A percentile compares a stretch with the other conserved stretches of the same genome.
Evolutionary conservation across 2,797 vertebrate genomes (phyloP).

Genomic region (Cossypha heuglini): DNA sequence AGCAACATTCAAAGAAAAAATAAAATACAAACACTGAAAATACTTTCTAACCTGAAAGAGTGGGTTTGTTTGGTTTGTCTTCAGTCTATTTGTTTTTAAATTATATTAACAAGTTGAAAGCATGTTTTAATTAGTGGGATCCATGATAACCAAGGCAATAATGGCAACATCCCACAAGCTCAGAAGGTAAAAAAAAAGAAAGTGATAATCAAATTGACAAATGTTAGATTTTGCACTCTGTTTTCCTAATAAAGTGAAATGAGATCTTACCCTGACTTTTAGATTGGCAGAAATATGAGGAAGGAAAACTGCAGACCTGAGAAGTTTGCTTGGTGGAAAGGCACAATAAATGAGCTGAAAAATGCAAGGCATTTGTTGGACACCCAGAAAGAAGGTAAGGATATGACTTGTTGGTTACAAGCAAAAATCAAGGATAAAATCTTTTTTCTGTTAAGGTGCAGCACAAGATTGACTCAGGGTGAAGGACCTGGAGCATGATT

Average conservation of each 20-base stretch:
- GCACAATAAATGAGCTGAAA: not conserved
- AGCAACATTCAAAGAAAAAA: slow-evolving; percentile 43
- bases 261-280: not conserved
- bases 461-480: not conserved
- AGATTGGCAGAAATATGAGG: not conserved
- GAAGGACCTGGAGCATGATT: not conserved
- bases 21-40: slow-evolving; percentile 10
- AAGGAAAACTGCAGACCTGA: not conserved
- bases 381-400: not conserved
- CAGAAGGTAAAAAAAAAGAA: not conserved
- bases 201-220: not conserved
- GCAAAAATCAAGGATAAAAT: not conserved
- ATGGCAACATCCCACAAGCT: not conserved
- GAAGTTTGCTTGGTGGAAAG: not conserved
- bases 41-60: not conserved
- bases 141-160: not conserved
- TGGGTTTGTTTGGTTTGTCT: not conserved
- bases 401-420: not conserved
- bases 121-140: not conserved
- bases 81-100: not conserved
- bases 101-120: not conserved
- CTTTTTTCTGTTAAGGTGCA: not conserved
- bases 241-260: not conserved
- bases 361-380: not conserved
- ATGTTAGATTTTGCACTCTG: not conserved